Percentiles rank a stretch among this genome's conserved stretches.
These are phyloP conservation scores for Enoplolaimus lenunculus DNA, from an alignment of 2,888 invertebrate genomes.

Conservation along the genomic window DNA sequence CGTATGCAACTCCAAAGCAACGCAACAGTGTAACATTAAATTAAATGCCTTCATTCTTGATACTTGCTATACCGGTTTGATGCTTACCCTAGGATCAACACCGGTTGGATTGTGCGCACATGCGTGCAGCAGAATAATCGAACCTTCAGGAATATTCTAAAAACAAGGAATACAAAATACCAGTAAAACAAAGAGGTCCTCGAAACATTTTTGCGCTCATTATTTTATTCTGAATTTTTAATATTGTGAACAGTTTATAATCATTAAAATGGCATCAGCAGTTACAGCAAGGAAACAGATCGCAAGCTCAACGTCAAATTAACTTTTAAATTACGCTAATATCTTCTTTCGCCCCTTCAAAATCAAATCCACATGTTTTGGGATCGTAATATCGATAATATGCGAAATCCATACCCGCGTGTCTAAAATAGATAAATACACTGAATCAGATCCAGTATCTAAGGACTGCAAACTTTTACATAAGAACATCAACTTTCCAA, in stretches of 20 bases:
- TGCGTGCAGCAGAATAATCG: conserved; percentile 79
- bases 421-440: conserved; percentile 44
- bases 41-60: no score
- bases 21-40: no score
- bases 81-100: conserved; percentile 58
- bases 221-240: no score
- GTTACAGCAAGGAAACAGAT: neutral
- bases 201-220: no score
- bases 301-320: no score
- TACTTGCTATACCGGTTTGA: no score
- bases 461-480: no score
- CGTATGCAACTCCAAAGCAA: no score
- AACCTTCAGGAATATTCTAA: conserved; percentile 77
- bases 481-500: no score
- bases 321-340: conserved; percentile 52
- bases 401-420: conserved; percentile 66
- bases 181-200: conserved; percentile 25
- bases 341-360: conserved; percentile 72
- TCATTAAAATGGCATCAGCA: neutral
- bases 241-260: no score
- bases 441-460: no score
- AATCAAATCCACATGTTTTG: conserved; percentile 80
- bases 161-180: conserved; percentile 40
- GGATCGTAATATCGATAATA: conserved; percentile 85
- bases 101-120: conserved; percentile 98